These are phyloP conservation scores for Drosophila aff. DNA, from an alignment of 1,140 invertebrate genomes.

Conservation along the genomic window DNA sequence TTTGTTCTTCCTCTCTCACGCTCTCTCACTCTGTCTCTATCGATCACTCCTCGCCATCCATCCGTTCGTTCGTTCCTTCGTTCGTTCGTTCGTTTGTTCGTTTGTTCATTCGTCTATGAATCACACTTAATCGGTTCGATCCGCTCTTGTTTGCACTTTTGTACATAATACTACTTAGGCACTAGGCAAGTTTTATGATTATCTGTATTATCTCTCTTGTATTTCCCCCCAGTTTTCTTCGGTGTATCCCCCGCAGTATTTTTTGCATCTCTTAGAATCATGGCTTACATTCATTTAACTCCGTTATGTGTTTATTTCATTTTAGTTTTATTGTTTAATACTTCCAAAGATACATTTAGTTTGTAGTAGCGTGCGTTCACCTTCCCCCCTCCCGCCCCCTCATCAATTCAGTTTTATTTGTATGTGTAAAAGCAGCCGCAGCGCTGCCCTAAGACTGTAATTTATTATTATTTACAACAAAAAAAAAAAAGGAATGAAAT, in stretches of 20 bases:
- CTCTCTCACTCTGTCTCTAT: slow-evolving; percentile 36
- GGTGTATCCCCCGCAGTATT: slow-evolving; percentile 8
- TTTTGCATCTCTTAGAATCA: slow-evolving; percentile 22
- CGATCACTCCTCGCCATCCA: slow-evolving; percentile 20
- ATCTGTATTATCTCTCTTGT: slow-evolving; percentile 42
- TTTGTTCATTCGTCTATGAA: slow-evolving; percentile 18
- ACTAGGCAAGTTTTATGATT: slow-evolving; percentile 39
- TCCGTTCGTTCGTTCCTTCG: neutral
- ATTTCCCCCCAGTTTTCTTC: slow-evolving; percentile 5
- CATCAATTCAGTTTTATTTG: slow-evolving; percentile 51
- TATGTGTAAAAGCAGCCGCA: slow-evolving; percentile 53
- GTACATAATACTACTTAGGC: slow-evolving; percentile 57
- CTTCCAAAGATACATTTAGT: slow-evolving; percentile 81
- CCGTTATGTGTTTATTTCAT: slow-evolving; percentile 54
- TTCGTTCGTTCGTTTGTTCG: slow-evolving; percentile 7
- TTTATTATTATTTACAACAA: slow-evolving; percentile 70
- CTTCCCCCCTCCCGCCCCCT: slow-evolving; percentile 24
- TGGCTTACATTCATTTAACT: slow-evolving; percentile 25
- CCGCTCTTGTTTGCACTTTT: slow-evolving; percentile 50
- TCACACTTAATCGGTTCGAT: slow-evolving; percentile 24
- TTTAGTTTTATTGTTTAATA: slow-evolving; percentile 79
- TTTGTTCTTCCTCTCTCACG: slow-evolving; percentile 41
- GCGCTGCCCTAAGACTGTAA: slow-evolving; percentile 72
- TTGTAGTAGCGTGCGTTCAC: slow-evolving; percentile 65
- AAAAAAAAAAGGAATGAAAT: slow-evolving; percentile 25